Evolutionary conservation across 2,888 invertebrate species (phyloP).

Genomic region (Heliconius hortense): DNA sequence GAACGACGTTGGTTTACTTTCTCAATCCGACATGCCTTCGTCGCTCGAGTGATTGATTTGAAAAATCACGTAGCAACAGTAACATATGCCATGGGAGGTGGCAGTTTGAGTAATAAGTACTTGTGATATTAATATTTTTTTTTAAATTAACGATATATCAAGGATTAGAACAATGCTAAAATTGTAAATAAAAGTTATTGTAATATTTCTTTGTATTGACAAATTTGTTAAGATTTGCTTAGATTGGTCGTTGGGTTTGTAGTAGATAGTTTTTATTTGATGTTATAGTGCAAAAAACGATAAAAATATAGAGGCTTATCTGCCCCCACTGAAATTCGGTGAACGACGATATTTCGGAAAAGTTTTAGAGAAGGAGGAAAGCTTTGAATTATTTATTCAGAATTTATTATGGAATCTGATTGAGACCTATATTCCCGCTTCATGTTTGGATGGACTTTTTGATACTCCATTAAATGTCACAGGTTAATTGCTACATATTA

Average conservation of each 20-base stretch:
- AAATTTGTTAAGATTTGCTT: neutral
- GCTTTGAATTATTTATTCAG: constrained; percentile 47
- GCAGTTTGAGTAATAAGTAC: constrained; percentile 55
- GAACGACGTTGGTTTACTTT: constrained; percentile 68
- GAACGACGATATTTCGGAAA: constrained; percentile 64
- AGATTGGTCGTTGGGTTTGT: too few species aligned
- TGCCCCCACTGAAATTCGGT: constrained; percentile 61
- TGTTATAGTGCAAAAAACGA: constrained; percentile 61
- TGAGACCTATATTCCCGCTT: constrained; percentile 55
- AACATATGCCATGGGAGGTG: constrained; percentile 51
- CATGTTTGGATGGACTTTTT: constrained; percentile 60
- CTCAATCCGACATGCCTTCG: constrained; percentile 63
- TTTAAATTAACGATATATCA: neutral
- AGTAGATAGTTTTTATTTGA: too few species aligned
- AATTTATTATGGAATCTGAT: constrained; percentile 61
- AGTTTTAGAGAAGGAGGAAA: constrained; percentile 52
- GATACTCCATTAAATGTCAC: constrained; percentile 59
- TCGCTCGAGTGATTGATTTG: constrained; percentile 61
- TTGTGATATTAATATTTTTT: constrained; percentile 28
- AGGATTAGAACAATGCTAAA: neutral
- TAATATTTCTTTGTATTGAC: neutral
- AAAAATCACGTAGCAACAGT: constrained; percentile 52
- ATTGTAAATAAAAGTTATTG: too few species aligned
- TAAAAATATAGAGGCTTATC: constrained; percentile 54
- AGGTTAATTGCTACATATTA: constrained; percentile 45